These are phyloP conservation scores for Cephus runcator DNA, from an alignment of 2,888 invertebrate species.

Conservation along the genomic window DNA sequence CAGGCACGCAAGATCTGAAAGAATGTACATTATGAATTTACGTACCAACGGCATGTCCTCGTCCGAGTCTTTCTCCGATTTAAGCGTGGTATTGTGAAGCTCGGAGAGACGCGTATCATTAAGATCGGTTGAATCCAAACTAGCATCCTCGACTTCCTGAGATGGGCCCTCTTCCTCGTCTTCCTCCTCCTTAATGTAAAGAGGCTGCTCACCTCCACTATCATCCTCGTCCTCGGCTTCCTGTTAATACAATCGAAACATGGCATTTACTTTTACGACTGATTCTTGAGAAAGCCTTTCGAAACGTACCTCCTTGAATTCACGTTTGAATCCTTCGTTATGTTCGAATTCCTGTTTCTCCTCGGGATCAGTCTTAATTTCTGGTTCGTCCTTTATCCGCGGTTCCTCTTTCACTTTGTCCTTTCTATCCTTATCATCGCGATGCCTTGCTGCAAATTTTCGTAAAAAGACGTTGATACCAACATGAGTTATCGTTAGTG, in stretches of 20 bases:
- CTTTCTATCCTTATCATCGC: slow-evolving; percentile 71
- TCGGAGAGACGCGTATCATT: slow-evolving; percentile 60
- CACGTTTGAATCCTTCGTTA: slow-evolving; percentile 3
- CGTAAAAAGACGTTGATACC: background rate
- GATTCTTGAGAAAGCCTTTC: too few relatives aligned
- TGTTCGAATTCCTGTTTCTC: slow-evolving; percentile 33
- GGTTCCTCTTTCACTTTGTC: slow-evolving; percentile 65
- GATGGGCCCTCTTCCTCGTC: slow-evolving; percentile 59
- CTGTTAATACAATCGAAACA: slow-evolving; percentile 63
- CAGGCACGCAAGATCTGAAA: too few relatives aligned
- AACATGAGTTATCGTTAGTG: too few relatives aligned
- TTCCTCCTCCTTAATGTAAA: slow-evolving; percentile 66
- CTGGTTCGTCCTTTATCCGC: slow-evolving; percentile 44
- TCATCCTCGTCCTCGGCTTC: slow-evolving; percentile 64
- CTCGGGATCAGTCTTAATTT: slow-evolving; percentile 36
- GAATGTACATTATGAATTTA: too few relatives aligned
- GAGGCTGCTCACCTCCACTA: slow-evolving; percentile 69
- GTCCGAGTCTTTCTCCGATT: slow-evolving; percentile 72
- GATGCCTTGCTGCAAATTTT: slow-evolving; percentile 51
- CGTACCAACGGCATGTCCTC: slow-evolving; percentile 81
- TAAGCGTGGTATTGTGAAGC: slow-evolving; percentile 60
- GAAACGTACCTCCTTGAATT: slow-evolving; percentile 36
- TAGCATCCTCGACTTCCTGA: slow-evolving; percentile 43
- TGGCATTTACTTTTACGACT: too few relatives aligned
- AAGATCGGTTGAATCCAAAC: slow-evolving; percentile 53